A percentile compares a stretch with the other conserved stretches of the same genome.
These are phyloP conservation scores for Zapus hudsonius DNA, from an alignment of 2,113 vertebrate genomes.

Conservation along the genomic window DNA sequence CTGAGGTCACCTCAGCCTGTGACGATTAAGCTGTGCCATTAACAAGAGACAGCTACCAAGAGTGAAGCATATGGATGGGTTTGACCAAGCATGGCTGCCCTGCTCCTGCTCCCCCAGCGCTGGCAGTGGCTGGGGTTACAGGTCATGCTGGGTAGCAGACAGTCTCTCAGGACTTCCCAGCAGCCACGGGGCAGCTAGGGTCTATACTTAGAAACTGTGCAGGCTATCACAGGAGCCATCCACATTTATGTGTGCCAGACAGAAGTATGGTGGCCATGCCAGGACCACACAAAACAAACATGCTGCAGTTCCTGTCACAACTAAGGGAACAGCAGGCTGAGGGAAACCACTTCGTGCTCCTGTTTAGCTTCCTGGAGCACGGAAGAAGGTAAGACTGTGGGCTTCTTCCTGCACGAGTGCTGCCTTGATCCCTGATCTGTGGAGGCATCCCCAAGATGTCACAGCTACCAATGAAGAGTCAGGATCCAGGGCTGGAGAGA, in stretches of 20 bases:
- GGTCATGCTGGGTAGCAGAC: constrained; percentile 53
- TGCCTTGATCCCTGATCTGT: too few species aligned
- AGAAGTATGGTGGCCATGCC: not conserved
- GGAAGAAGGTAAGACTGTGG: too few species aligned
- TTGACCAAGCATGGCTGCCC: not conserved
- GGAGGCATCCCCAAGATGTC: too few species aligned
- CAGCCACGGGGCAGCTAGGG: constrained; percentile 64
- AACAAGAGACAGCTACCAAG: not conserved
- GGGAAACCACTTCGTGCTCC: not conserved
- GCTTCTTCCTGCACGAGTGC: not conserved
- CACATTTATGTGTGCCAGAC: not conserved
- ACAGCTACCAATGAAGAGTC: not conserved
- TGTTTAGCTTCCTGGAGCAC: not conserved
- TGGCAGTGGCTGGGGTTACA: not conserved
- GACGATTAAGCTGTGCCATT: not conserved
- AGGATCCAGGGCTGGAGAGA: too few species aligned
- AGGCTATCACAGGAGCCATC: not conserved
- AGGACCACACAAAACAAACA: not conserved
- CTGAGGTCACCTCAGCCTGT: not conserved
- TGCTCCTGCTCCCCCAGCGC: not conserved
- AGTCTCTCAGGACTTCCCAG: constrained; percentile 57
- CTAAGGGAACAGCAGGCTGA: not conserved
- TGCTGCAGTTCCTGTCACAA: not conserved
- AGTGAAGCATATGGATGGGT: not conserved
- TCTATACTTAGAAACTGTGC: constrained; percentile 75